These are phyloP conservation scores for Tetrao urogallus DNA, from an alignment of 2,113 vertebrate genomes.

Conservation along the genomic window DNA sequence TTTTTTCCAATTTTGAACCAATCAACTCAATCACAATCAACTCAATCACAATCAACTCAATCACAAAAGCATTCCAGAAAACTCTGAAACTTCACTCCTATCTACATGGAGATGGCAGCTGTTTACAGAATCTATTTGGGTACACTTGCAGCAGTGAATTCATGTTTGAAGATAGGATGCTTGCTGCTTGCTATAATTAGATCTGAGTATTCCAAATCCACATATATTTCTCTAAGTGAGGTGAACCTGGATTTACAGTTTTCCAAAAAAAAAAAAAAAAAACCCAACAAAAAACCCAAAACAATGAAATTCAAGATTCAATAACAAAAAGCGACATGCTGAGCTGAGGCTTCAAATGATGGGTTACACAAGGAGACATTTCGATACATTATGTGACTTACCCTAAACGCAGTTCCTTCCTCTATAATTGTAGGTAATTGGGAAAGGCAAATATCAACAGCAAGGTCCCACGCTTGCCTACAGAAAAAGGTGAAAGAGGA, in stretches of 20 bases:
- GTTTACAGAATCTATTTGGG: background rate
- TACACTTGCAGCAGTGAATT: background rate
- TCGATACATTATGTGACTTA: constrained; percentile 68
- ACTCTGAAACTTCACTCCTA: background rate
- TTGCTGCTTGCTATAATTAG: background rate
- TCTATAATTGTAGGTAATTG: constrained; percentile 98
- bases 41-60: background rate
- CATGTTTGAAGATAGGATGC: background rate
- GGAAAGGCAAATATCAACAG: constrained; percentile 98
- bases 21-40: background rate
- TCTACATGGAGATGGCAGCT: background rate
- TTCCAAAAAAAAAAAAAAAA: background rate
- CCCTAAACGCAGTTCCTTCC: constrained; percentile 96
- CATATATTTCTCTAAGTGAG: background rate
- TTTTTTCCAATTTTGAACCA: background rate
- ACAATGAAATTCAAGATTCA: background rate
- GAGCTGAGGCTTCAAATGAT: rapidly evolving
- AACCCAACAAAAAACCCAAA: background rate
- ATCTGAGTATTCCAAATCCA: background rate
- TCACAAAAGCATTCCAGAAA: background rate
- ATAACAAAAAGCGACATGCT: rapidly evolving
- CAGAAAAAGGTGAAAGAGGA: background rate
- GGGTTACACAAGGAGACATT: background rate
- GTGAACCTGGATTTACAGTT: background rate
- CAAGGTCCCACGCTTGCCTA: constrained; percentile 99